Conservation (phyloP, 2,797 vertebrate genomes). For the Fundulus diaphanus region DNA sequence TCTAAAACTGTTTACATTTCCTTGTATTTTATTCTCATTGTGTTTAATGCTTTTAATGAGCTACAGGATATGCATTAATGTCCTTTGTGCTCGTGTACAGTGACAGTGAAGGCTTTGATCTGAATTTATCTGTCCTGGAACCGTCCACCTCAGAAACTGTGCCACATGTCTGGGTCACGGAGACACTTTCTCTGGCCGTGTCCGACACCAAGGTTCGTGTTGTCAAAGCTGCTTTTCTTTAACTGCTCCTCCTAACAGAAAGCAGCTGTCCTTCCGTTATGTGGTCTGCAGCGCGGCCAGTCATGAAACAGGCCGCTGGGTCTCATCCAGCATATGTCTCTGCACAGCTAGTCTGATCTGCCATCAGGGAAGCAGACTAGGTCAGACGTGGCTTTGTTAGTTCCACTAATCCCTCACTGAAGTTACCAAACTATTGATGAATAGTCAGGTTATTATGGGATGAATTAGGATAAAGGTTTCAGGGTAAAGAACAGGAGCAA, state of each 20-base stretch:
- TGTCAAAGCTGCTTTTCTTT: constrained; percentile 47
- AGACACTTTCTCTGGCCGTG: background rate
- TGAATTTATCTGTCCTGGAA: rapidly evolving
- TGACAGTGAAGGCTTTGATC: too few species aligned
- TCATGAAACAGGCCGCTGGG: background rate
- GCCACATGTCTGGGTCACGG: constrained; percentile 52
- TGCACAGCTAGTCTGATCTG: background rate
- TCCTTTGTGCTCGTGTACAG: too few species aligned
- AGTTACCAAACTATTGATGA: constrained; percentile 16
- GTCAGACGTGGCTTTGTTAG: constrained; percentile 23
- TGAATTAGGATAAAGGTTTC: constrained; percentile 9
- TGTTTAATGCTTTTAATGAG: too few species aligned
- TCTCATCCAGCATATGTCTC: background rate
- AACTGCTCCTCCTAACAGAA: constrained; percentile 12
- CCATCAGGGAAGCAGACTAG: background rate
- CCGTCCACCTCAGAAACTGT: constrained; percentile 29
- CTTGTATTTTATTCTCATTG: too few species aligned
- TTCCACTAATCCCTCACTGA: constrained; percentile 33
- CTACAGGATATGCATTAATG: too few species aligned
- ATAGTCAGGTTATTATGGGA: constrained; percentile 16
- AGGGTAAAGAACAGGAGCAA: background rate
- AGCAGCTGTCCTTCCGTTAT: background rate
- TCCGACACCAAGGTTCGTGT: constrained; percentile 8
- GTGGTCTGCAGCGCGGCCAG: background rate
- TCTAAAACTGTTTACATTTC: too few species aligned